Percentiles rank a stretch among this genome's conserved stretches.
phyloP scores from a whole-genome alignment of 1,140 invertebrate genomes.

The Megalonaias nervosa region DNA sequence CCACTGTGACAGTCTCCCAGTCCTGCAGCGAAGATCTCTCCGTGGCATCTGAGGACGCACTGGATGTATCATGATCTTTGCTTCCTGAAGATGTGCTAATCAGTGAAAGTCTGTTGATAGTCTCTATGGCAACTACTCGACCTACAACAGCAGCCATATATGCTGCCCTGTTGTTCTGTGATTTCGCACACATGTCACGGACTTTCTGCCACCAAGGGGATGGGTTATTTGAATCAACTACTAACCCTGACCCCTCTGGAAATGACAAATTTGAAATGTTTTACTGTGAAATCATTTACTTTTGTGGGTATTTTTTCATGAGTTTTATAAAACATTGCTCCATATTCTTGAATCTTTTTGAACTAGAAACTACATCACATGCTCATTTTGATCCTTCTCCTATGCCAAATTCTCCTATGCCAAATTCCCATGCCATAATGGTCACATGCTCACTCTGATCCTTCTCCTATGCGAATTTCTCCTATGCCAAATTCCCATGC shows the following conservation, averaged over 20 bases:
- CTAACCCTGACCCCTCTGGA: constrained; percentile 54
- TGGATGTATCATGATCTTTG: constrained; percentile 61
- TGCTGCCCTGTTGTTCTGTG: constrained; percentile 56
- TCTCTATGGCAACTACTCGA: constrained; percentile 53
- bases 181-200: constrained; percentile 57
- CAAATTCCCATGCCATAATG: too few relatives aligned
- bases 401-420: too few relatives aligned
- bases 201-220: constrained; percentile 70
- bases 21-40: constrained; percentile 84
- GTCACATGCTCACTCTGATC: too few relatives aligned
- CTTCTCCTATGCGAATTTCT: too few relatives aligned
- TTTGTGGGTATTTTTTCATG: too few relatives aligned
- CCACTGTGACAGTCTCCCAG: constrained; percentile 89
- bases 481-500: too few relatives aligned
- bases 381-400: too few relatives aligned
- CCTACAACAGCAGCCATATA: constrained; percentile 52
- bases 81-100: background rate
- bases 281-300: background rate
- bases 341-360: too few relatives aligned
- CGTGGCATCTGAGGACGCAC: constrained; percentile 74
- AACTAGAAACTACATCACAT: too few relatives aligned
- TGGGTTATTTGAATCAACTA: constrained; percentile 45
- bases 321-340: too few relatives aligned
- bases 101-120: background rate
- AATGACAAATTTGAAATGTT: constrained; percentile 9